Evolutionary conservation across 2,888 invertebrate species (phyloP), one percentile per base, ranked within the genome.

Genomic region (Cyrtodaria siliqua): DNA sequence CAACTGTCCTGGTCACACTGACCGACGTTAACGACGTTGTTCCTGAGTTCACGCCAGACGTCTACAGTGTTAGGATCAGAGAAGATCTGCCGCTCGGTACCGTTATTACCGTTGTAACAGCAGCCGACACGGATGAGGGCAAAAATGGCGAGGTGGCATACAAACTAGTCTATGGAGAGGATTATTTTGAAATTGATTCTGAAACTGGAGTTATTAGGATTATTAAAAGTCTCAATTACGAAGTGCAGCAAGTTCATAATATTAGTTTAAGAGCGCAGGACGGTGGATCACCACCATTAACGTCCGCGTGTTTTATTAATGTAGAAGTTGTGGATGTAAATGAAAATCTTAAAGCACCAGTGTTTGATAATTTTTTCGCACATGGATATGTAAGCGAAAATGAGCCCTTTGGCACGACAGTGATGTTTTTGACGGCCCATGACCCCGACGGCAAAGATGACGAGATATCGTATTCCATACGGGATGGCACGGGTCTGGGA

Each of bases 31-130:
- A 98, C 93, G 98, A 91, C 74, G 89, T 89, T 52, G 72, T 84
- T 16, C 91, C 91, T 97, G 93, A 97, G 96, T 98, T 98, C 92
- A 96, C 96, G 33, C 94, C 97, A 91, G 84, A 88, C 16, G 74
- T 82, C 14, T 93, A 93, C 74, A 83, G 85, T 47, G 97, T 97
- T 42, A 96, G 97, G 90, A 95, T 97, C 24, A 95, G 97, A 6
- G 98, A 99, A 93, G 98, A 98, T 93, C 95, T 98, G 12, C 98
- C 98, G 0, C 93, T 95, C 1, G 98, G 98, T 75, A 96, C 97
- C 70, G 96, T 97, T 1, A 96, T 98, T 1, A 97, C 97, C 1
- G 96, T 96, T 23, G 95, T 98, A 20, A 96, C 95, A 29, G 96
- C 96, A 0, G 96, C 95, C 40, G 98, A 99, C 93, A 96, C 96